Evolutionary conservation across 2,888 invertebrate species (phyloP), one percentile per base, ranked within the genome.

Genomic region (Notodonta dromedarius): DNA sequence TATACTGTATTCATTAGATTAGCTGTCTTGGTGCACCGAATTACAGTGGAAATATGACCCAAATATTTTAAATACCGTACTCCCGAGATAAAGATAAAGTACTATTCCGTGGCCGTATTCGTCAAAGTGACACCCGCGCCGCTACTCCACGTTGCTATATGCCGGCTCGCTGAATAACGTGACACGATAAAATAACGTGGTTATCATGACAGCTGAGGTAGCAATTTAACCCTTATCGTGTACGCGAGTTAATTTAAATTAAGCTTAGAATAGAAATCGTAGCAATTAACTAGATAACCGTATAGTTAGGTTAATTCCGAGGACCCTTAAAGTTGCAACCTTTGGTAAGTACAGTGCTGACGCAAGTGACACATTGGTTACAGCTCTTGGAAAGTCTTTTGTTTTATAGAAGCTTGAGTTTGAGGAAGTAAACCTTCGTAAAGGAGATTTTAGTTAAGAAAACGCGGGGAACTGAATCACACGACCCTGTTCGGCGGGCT

Each of bases 61-160:
- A 59, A 68, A 70, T 73, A 62, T 60, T 56, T 60, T n/a, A 51
- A 62, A 70, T 70, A 56, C 54, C 63, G 64, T 12, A 12, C 24
- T 32, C 16, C 24, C 52, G 35, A 57, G 52, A 53, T 48, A 56
- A 64, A 63, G 57, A 56, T 59, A 40, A 52, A 51, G 40, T 39
- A 35, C n/a, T 57, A 24, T 14, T 56, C 44, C 16, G 14, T 13
- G 44, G 24, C 58, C 39, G 24, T 56, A 58, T 55, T 56, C 32
- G 51, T 62, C 61, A 62, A 54, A 57, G 54, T 60, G 58, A 56
- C 52, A 60, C 35, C n/a, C 8, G 54, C 5, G 52, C 32, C n/a
- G 14, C 13, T n/a, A n/a, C 52, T 32, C 39, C 13, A n/a, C 35
- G n/a, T 7, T 6, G 39, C 24, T 39, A 39, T 54, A 54, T 54